Evolutionary conservation across 2,113 vertebrate species (phyloP).

Genomic region (Piprites chloris): DNA sequence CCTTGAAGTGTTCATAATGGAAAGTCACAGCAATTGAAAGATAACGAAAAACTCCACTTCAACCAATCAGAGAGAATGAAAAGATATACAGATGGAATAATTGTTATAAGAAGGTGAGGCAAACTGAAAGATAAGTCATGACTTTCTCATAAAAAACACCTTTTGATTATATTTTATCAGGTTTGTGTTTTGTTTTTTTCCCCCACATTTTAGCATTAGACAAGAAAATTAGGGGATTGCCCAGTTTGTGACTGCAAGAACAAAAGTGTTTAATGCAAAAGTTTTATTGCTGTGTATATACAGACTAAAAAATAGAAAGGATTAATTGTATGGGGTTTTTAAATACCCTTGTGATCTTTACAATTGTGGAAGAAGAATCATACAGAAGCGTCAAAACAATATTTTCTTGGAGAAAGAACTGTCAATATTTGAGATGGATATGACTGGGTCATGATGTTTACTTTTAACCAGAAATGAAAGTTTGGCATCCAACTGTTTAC

Average conservation of each 20-base stretch:
- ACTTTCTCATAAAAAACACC: not conserved
- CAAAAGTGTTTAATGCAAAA: not conserved
- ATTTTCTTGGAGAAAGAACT: not conserved
- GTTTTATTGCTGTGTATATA: not conserved
- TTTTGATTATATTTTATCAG: not conserved
- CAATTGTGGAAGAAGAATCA: not conserved
- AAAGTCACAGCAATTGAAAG: not conserved
- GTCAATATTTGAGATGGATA: not conserved
- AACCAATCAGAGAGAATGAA: not conserved
- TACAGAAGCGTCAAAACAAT: not conserved
- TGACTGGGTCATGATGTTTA: not conserved
- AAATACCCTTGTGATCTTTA: not conserved
- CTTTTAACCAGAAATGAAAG: constrained; percentile 36
- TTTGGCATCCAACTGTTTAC: not conserved
- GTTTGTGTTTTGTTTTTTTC: not conserved
- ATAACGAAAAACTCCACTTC: not conserved
- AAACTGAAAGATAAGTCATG: not conserved
- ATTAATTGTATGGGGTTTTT: not conserved
- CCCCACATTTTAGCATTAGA: not conserved
- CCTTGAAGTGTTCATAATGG: not conserved
- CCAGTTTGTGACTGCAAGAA: not conserved
- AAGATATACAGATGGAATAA: not conserved
- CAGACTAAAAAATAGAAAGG: not conserved
- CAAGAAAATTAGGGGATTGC: not conserved
- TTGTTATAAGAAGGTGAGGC: not conserved